Base-by-base conservation (phyloP, 2,888 invertebrate genomes). In the Encarsia formosa region DNA sequence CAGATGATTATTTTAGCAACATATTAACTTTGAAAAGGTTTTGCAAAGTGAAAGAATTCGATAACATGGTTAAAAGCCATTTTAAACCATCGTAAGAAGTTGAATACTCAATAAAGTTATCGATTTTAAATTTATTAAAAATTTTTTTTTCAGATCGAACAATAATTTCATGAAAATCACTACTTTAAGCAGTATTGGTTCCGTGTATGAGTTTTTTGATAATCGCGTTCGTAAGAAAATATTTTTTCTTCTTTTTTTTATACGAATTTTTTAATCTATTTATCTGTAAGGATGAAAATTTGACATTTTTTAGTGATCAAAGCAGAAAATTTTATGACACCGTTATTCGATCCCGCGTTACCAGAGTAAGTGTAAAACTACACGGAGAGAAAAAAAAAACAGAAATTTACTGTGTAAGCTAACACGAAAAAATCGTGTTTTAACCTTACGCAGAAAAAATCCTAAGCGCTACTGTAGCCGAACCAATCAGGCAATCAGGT, bases 201-300 rank as follows among this genome's bases (percentile, higher is more conserved):
- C 47, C 9, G 52, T 43, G 2, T 52, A 52, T 22, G 52, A 52
- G 20, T 52, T 52, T 24, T 47, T 52, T 35, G 47, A 52, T 26
- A 52, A 52, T 47, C 31, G 47, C 43, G 47, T 52, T 52, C 43
- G 52, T 52, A 52, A 52, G 52, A 39, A 46, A 46, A 18, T 37
- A 19, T 19, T 5, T 4, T 19, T 19, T 37, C 16, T 18, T 4
- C 18, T 8, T 4, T 19, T 3, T 13, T 15, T 16, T 2, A 15
- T 19, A 37, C 19, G 19, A 18, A 15, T 37, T 11, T 5, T 5
- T 6, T 9, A 37, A 37, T 37, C 18, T 4, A 37, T 13, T 19
- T 5, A n/a, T n/a, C n/a, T n/a, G n/a, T 37, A 11, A 26, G 11
- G 26, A 8, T 26, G 26, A 26, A 26, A 6, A 26, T 26, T 26